Evolutionary conservation across 2,888 invertebrate genomes (phyloP), one percentile per base, ranked within the genome.

Genomic region (Cephus pygmeus): DNA sequence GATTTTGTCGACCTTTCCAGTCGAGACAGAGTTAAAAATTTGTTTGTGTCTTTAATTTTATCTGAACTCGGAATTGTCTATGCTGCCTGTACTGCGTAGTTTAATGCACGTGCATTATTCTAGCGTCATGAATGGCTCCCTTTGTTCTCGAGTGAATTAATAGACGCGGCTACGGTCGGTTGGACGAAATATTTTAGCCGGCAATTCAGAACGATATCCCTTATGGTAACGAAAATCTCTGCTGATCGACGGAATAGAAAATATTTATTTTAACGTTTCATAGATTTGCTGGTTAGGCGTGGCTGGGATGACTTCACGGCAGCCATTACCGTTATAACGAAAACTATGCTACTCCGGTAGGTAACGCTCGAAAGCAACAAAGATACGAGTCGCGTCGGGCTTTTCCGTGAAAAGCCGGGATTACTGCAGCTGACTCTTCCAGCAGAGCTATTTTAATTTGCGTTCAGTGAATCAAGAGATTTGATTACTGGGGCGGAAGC

Each of bases 401-500:
- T 56, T 23, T 56, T 23, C 23, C 56, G 56, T 56, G 56, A 56
- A 56, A 56, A 56, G 56, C 76, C 30, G 76, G 79, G 81, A 80
- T 81, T 80, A 79, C 80, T 75, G 80, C 77, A 80, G 80, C 79
- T 82, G 81, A 80, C 82, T 79, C 73, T 35, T 34, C 35, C 73
- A 71, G 68, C 78, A 31, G 69, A 76, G 69, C 80, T 81, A 84
- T 86, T 87, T 87, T 85, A 88, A 89, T 89, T 89, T 81, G 82
- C 82, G 80, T 83, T 83, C 85, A 81, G 81, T 82, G 86, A 88
- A 85, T 87, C 88, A 85, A 87, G 85, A 85, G 86, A 89, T 88
- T 87, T 88, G 88, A 89, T 89, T 88, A 90, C 83, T 87, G 83
- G 85, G 81, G 83, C 85, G 87, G 85, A 90, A 87, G 83, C 81